A percentile compares a stretch with the other conserved stretches of the same genome.
phyloP scores from a whole-genome alignment of 2,888 invertebrate genomes.

The Lepidocyrtoides sp. region DNA sequence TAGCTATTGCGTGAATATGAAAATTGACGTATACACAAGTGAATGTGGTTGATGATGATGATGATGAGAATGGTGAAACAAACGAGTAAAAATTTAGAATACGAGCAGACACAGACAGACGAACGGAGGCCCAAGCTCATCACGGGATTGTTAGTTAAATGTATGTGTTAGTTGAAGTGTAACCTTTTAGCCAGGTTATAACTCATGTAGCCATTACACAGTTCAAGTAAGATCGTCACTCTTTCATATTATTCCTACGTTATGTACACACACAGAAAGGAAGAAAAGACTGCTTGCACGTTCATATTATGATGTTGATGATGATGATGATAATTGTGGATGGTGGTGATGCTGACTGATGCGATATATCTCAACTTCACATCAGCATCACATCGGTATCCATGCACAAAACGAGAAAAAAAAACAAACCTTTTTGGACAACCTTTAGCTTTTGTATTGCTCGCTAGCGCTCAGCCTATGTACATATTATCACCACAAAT shows the following conservation, averaged over 20 bases:
- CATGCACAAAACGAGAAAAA: constrained; percentile 44
- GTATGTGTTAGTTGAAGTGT: constrained; percentile 81
- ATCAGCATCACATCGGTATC: constrained; percentile 65
- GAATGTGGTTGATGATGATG: constrained; percentile 33
- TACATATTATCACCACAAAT: constrained; percentile 72
- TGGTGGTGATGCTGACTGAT: constrained; percentile 31
- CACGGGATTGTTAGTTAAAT: constrained; percentile 78
- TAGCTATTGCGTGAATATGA: constrained; percentile 63
- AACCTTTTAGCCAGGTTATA: constrained; percentile 80
- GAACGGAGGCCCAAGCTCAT: constrained; percentile 65
- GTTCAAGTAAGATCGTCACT: constrained; percentile 74
- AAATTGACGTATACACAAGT: constrained; percentile 46
- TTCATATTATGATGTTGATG: neutral
- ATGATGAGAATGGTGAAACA: constrained; percentile 59
- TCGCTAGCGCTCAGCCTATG: constrained; percentile 8
- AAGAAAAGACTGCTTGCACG: constrained; percentile 17
- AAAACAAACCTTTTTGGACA: constrained; percentile 69
- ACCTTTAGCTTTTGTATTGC: constrained; percentile 59
- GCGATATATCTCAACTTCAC: constrained; percentile 39
- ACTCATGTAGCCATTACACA: constrained; percentile 78
- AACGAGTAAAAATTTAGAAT: constrained; percentile 46
- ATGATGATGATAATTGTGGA: neutral
- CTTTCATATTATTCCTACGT: neutral
- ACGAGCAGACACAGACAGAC: constrained; percentile 38
- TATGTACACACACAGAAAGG: neutral